Evolutionary conservation across 2,797 vertebrate genomes (phyloP).

Genomic region (Phrynocephalus vlangalii): DNA sequence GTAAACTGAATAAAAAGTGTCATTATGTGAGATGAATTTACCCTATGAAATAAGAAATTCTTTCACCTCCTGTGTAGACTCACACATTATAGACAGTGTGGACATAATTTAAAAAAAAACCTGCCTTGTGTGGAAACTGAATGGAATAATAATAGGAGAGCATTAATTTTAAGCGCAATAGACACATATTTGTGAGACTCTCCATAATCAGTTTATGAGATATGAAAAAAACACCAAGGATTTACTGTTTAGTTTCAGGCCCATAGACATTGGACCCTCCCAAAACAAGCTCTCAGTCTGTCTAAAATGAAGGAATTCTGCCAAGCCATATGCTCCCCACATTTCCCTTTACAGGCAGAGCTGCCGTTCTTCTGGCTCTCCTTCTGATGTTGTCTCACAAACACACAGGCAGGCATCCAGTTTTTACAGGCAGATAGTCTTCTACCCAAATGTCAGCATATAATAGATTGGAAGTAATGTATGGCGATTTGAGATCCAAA

Average conservation of each 20-base stretch:
- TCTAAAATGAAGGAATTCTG: background rate
- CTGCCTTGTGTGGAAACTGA: background rate
- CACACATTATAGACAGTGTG: background rate
- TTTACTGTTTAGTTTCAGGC: background rate
- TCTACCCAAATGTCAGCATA: background rate
- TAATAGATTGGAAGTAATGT: background rate
- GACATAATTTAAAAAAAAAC: too few relatives aligned
- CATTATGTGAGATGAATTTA: background rate
- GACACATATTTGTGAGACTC: background rate
- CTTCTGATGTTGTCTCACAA: background rate
- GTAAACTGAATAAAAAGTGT: too few relatives aligned
- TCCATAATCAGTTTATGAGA: slow-evolving; percentile 10
- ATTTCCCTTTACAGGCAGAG: background rate
- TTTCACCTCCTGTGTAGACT: background rate
- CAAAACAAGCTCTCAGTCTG: background rate
- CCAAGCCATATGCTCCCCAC: slow-evolving; percentile 47
- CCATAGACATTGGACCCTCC: background rate
- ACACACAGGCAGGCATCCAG: slow-evolving; percentile 7
- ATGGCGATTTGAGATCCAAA: background rate
- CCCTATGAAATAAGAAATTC: background rate
- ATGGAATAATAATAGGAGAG: background rate
- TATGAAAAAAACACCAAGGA: background rate
- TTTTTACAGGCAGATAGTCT: background rate
- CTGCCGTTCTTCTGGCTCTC: background rate
- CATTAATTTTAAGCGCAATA: background rate